A percentile compares a stretch with the other conserved stretches of the same genome.
phyloP scores from a whole-genome alignment of 1,140 invertebrate genomes.

The Teleogryllus occipitalis region DNA sequence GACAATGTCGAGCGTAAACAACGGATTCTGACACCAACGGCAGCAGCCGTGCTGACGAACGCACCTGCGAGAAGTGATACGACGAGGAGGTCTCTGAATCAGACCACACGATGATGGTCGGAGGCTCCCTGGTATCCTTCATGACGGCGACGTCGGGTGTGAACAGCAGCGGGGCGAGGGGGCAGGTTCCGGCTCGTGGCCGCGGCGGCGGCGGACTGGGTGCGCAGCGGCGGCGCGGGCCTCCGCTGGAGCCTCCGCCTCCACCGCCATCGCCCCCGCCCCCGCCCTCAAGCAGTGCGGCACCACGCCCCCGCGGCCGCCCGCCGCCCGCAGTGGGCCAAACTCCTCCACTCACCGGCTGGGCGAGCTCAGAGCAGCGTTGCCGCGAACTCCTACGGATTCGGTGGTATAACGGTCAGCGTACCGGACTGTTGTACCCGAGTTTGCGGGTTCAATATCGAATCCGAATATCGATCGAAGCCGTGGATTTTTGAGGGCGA shows the following conservation, averaged over 20 bases:
- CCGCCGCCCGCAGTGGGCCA: too few species aligned
- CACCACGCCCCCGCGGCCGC: not conserved
- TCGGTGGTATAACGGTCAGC: too few species aligned
- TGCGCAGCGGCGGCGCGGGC: too few species aligned
- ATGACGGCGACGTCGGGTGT: not conserved
- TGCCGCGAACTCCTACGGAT: too few species aligned
- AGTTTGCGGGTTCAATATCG: too few species aligned
- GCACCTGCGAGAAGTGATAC: not conserved
- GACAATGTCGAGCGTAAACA: not conserved
- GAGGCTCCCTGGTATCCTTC: not conserved
- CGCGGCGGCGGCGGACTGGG: not conserved
- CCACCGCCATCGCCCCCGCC: too few species aligned
- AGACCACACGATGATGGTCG: not conserved
- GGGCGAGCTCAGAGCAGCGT: too few species aligned
- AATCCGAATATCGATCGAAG: too few species aligned
- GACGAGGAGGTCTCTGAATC: not conserved
- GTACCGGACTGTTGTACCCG: too few species aligned
- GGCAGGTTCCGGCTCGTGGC: not conserved
- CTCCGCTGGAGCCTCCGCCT: not conserved
- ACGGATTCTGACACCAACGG: too few species aligned
- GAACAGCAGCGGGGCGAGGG: not conserved
- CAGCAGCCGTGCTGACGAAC: not conserved
- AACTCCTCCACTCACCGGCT: too few species aligned
- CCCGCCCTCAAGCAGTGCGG: not conserved
- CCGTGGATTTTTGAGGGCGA: too few species aligned